Percentiles rank a stretch among this genome's conserved stretches.
phyloP scores from a whole-genome alignment of 2,113 vertebrate genomes.

The Hirundichthys speculiger region DNA sequence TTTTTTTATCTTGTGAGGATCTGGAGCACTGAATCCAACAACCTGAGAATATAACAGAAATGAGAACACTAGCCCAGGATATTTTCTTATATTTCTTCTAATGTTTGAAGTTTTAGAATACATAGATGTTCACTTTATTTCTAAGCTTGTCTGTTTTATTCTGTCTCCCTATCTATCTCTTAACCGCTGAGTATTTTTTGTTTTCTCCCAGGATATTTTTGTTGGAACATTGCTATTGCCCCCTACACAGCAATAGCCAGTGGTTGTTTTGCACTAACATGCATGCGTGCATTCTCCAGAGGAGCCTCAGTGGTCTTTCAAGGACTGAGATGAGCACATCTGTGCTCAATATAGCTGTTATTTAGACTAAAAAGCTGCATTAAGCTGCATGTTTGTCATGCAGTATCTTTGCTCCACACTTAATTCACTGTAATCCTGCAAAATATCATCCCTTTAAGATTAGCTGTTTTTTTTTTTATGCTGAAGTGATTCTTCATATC shows the following conservation, averaged over 20 bases:
- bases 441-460: constrained; percentile 3
- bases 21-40: constrained; percentile 25
- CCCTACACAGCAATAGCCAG: constrained; percentile 16
- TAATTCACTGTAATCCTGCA: neutral
- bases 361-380: constrained; percentile 17
- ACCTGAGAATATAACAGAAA: constrained; percentile 32
- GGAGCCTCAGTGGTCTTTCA: constrained; percentile 5
- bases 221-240: constrained; percentile 11
- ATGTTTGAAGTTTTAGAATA: constrained; percentile 14
- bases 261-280: neutral
- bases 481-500: constrained; percentile 27
- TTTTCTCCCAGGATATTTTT: constrained; percentile 7
- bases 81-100: constrained; percentile 2
- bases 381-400: neutral
- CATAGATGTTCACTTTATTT: neutral
- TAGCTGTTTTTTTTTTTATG: neutral
- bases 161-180: constrained; percentile 6
- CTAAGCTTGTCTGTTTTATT: neutral
- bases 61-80: constrained; percentile 8
- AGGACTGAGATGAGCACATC: constrained; percentile 19
- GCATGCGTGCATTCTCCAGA: neutral
- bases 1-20: constrained; percentile 17
- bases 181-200: constrained; percentile 11
- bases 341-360: constrained; percentile 3
- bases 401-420: neutral